phyloP scores from a whole-genome alignment of 1,140 invertebrate genomes.

The Macrocentrus cingulum region DNA sequence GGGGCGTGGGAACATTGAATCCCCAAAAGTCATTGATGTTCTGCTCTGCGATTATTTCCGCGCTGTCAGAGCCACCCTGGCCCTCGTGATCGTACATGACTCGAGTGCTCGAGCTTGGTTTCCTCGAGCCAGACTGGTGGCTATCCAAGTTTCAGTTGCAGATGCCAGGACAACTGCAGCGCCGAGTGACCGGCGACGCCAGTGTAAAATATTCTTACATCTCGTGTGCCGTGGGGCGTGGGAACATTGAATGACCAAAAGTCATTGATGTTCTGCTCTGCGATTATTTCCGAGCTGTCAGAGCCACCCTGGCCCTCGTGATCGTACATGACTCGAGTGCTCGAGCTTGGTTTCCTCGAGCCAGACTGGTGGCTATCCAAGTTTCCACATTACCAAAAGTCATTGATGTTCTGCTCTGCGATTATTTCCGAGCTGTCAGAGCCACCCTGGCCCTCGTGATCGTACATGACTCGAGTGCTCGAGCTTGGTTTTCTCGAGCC shows the following conservation, averaged over 20 bases:
- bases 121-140: no score
- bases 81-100: no score
- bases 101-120: no score
- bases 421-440: constrained; percentile 66
- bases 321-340: constrained; percentile 76
- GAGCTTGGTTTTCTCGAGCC: constrained; percentile 81
- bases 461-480: constrained; percentile 75
- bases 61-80: no score
- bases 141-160: no score
- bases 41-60: constrained; percentile 72
- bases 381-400: constrained; percentile 91
- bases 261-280: constrained; percentile 74
- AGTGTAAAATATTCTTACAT: no score
- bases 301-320: constrained; percentile 65
- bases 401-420: constrained; percentile 72
- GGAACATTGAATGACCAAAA: constrained; percentile 87
- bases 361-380: constrained; percentile 94
- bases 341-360: constrained; percentile 78
- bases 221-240: constrained; percentile 62
- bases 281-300: constrained; percentile 66
- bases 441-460: constrained; percentile 67
- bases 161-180: no score
- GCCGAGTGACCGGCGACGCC: background rate
- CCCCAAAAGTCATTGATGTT: constrained; percentile 87
- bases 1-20: constrained; percentile 73